Base-by-base conservation (phyloP, 2,113 vertebrate genomes). In the Cinclus cinclus region DNA sequence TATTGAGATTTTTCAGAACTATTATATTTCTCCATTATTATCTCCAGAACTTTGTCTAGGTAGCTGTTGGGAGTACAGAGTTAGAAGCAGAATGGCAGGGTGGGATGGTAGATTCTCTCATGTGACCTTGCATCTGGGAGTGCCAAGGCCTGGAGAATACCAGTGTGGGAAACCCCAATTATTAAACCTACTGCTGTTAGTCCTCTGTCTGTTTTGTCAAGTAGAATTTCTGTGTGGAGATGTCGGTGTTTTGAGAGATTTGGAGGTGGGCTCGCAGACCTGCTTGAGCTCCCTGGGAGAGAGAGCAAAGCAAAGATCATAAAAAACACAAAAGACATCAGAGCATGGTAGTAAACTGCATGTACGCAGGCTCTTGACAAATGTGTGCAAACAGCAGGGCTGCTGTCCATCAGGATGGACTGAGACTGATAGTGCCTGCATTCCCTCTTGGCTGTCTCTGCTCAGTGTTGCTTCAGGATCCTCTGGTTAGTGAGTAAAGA, bases 261-360 rank as follows among this genome's bases (percentile, higher is more conserved):
- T 46, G 39, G 28, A 71, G 20, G 7, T 24, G 35, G 13, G 35
- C 22, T 62, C 24, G 55, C 7, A 24, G 47, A 30, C 0, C 0
- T 53, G 10, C 56, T 24, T 62, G 71, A 52, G 37, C 28, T 70
- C 23, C 22, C 28, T 53, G 30, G 47, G 30, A 79, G n/a, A 35
- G 21, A 20, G 20, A 47, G 55, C n/a, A 70, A 63, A 41, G 47
- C 33, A 70, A 68, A n/a, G 41, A 47, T 41, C 15, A 30, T 47
- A 30, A 63, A 69, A 70, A 11, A 6, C 35, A 39, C 19, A 33
- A 39, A 50, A 35, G 37, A 33, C 10, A 69, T 39, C 47, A 70
- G 15, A 79, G n/a, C 20, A 6, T 25, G 16, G 21, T 63, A 24
- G 16, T 41, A 30, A 47, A 30, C 28, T 22, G 12, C 55, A 37